These are phyloP conservation scores for Hemithea aestivaria DNA, from an alignment of 2,888 invertebrate genomes.

Conservation along the genomic window DNA sequence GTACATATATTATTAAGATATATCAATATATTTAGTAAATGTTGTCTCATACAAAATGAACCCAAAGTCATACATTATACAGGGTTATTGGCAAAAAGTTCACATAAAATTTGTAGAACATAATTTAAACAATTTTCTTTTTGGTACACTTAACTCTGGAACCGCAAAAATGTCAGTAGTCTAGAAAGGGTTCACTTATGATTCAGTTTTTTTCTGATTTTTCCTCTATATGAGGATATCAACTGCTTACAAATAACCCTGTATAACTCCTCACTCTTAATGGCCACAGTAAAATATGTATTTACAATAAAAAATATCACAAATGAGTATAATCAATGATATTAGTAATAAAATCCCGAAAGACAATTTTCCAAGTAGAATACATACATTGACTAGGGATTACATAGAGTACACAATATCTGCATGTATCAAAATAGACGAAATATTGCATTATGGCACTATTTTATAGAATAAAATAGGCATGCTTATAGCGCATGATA, in stretches of 20 bases:
- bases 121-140: no score
- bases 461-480: constrained; percentile 68
- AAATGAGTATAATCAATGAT: constrained; percentile 56
- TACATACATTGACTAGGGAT: constrained; percentile 59
- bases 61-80: constrained; percentile 33
- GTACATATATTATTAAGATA: constrained; percentile 15
- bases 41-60: constrained; percentile 29
- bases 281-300: constrained; percentile 58
- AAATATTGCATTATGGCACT: constrained; percentile 61
- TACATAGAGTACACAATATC: constrained; percentile 37
- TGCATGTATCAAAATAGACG: constrained; percentile 38
- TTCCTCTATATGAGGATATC: no score
- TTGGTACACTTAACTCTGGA: no score
- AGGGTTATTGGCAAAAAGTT: no score
- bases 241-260: no score
- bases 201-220: no score
- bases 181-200: no score
- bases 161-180: no score
- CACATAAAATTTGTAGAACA: no score
- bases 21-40: constrained; percentile 1
- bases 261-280: constrained; percentile 43
- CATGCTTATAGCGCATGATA: constrained; percentile 46
- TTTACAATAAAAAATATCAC: constrained; percentile 70
- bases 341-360: constrained; percentile 32
- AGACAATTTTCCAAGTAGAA: constrained; percentile 33